Evolutionary conservation across 2,797 vertebrate genomes (phyloP).

Genomic region (Limosa lapponica): DNA sequence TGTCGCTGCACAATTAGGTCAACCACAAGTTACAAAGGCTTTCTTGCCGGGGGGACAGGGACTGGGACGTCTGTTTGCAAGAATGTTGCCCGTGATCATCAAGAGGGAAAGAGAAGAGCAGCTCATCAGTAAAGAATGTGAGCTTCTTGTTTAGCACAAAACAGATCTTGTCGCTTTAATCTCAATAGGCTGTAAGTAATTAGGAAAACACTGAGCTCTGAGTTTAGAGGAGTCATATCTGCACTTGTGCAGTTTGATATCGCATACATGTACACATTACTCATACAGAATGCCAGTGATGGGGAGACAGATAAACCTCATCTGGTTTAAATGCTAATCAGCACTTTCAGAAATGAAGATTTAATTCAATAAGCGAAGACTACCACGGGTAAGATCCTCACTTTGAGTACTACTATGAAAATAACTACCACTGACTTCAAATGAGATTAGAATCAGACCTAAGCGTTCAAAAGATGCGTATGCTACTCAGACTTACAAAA

Average conservation of each 20-base stretch:
- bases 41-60: background rate
- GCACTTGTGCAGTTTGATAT: background rate
- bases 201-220: conserved; percentile 27
- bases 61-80: background rate
- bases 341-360: background rate
- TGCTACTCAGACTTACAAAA: background rate
- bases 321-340: background rate
- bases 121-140: conserved; percentile 67
- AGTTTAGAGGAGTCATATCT: conserved; percentile 40
- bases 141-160: conserved; percentile 67
- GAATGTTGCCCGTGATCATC: background rate
- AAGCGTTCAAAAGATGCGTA: background rate
- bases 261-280: background rate
- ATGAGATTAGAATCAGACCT: background rate
- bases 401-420: background rate
- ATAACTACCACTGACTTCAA: accelerated
- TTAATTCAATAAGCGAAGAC: background rate
- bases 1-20: conserved; percentile 36
- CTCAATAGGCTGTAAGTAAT: conserved; percentile 58
- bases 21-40: conserved; percentile 5
- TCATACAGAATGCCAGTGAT: conserved; percentile 15
- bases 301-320: conserved; percentile 12
- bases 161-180: conserved; percentile 62
- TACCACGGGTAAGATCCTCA: background rate
- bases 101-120: conserved; percentile 24